Base-by-base conservation (phyloP, 2,888 invertebrate genomes). In the Pegoplata infirma region DNA sequence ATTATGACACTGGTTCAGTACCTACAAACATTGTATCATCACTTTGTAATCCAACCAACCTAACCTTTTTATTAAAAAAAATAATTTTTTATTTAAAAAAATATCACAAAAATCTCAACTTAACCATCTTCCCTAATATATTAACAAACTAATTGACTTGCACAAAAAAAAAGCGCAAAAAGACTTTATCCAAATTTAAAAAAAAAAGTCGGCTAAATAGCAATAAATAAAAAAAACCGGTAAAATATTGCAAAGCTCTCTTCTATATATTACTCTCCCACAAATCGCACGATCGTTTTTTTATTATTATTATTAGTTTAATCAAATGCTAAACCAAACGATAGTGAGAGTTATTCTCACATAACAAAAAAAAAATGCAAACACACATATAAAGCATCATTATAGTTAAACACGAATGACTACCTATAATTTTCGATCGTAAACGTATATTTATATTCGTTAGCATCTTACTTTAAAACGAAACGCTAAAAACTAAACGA, bases 311-410 rank as follows among this genome's bases (percentile, higher is more conserved):
- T 58, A 5, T 49, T 28, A 36, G 3, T 46, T 51, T 46, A 32
- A 44, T 59, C 8, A 64, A 63, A 46, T 17, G 47, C n/a, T 53
- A 59, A 32, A 28, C 40, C 46, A 67, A 80, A 74, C 67, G 76
- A 80, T 69, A 80, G 80, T 74, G 74, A 80, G 80, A 80, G 80
- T 77, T 74, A 74, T 77, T 74, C 69, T 74, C 74, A 74, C 69
- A 80, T 59, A 74, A 19, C 21, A 61, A 67, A 14, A 51, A 23
- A 28, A 19, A 40, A n/a, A 51, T 53, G 21, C 49, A 36, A 76
- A 66, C 56, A n/a, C 44, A 51, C 58, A 47, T 14, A 44, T 36
- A 12, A 40, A 40, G 5, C 36, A 40, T 40, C 36, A 40, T 40
- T 40, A n/a, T n/a, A 12, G 36, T 40, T 40, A 40, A 40, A 40